Evolutionary conservation across 2,113 vertebrate genomes (phyloP), one percentile per base, ranked within the genome.

Genomic region (Brachionichthys hirsutus): DNA sequence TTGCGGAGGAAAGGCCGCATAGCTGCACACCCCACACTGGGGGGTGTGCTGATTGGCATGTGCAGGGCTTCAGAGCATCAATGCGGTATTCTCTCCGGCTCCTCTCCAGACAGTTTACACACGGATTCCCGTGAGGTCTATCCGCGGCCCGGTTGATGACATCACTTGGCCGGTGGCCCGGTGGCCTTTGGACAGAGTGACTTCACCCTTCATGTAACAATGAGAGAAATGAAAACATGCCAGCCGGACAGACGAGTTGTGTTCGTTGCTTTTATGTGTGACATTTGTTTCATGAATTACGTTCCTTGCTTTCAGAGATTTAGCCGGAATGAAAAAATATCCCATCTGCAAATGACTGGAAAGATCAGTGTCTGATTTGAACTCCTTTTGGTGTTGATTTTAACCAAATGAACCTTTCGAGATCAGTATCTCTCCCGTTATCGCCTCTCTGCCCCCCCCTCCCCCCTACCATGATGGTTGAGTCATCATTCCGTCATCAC

Each of bases 51-150:
- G n/a, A n/a, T 61, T 76, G 68, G 80, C 81, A 64, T 62, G 65
- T 44, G 41, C 2, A 2, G 3, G 24, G 18, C 72, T 54, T 55
- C 20, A 44, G 17, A 34, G 3, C 35, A 35, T 85, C 73, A 83
- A 70, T 77, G 71, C 65, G 15, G 45, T 59, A 54, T 79, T 83
- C 65, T 71, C 30, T 38, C 50, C 43, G 55, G 60, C 54, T 58
- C 19, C 7, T 77, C 65, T 75, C 52, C 53, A 62, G 46, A 22
- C 61, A 60, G 68, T 77, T 75, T 67, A 61, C 41, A 12, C 59
- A 73, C 76, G 84, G 81, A 85, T 85, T 86, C 84, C 87, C 82
- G 71, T 55, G 71, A 72, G 82, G 54, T 63, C n/a, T 68, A 57
- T 69, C 54, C 56, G 24, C 38, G 4, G 11, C 71, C 65, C 20